A percentile compares a stretch with the other conserved stretches of the same genome.
Evolutionary conservation across 2,797 vertebrate genomes (phyloP).

Genomic region (Pantherophis alleghaniensis): DNA sequence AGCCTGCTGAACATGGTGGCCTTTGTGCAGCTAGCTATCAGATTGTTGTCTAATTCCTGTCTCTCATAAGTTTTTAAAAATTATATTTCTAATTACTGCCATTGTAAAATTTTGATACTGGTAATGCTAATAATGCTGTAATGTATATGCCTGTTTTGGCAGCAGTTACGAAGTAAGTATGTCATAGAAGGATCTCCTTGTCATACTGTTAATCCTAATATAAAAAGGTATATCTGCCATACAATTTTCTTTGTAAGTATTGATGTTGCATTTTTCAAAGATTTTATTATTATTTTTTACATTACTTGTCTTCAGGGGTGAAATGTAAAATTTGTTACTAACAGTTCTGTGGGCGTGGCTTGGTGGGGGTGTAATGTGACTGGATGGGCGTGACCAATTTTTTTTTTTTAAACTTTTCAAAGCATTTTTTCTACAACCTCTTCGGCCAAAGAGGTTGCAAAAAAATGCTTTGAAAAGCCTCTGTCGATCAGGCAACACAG

Average conservation of each 20-base stretch:
- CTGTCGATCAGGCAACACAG: too few species aligned
- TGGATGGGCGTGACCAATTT: too few species aligned
- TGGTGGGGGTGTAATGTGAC: too few species aligned
- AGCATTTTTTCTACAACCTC: too few species aligned
- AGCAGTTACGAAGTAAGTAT: not conserved
- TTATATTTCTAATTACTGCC: not conserved
- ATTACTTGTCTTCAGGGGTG: not conserved
- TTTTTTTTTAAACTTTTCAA: too few species aligned
- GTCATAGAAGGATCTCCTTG: not conserved
- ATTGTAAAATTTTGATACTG: not conserved
- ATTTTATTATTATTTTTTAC: not conserved
- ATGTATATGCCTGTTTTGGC: not conserved
- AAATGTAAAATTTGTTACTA: too few species aligned
- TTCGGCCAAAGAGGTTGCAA: too few species aligned
- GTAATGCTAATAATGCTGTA: not conserved
- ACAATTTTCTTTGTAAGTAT: not conserved
- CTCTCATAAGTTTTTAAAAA: not conserved
- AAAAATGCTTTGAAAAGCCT: too few species aligned
- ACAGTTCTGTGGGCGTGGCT: too few species aligned
- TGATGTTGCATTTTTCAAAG: not conserved
- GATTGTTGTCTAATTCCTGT: not conserved
- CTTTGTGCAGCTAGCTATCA: too few species aligned
- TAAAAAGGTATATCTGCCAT: not conserved
- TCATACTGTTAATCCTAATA: not conserved
- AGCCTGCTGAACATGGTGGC: not conserved